Conservation (phyloP, 2,888 invertebrate genomes). For the Plagodis pulveraria region DNA sequence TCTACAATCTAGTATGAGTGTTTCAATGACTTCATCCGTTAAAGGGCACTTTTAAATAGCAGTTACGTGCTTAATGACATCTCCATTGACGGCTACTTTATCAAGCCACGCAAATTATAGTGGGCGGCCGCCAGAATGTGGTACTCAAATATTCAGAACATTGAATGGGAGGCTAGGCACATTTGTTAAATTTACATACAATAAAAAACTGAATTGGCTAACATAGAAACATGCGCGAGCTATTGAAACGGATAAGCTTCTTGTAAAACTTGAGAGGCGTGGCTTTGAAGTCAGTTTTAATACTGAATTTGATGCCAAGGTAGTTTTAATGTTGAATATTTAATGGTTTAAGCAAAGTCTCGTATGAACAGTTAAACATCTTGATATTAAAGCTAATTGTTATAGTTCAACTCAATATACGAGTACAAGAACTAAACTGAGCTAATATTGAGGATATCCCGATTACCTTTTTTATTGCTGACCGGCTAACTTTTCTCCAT, state of each 20-base stretch:
- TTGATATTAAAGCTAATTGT: too few species aligned
- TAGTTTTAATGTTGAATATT: constrained; percentile 46
- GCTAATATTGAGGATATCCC: too few species aligned
- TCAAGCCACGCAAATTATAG: constrained; percentile 35
- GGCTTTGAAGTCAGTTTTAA: constrained; percentile 50
- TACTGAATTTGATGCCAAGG: constrained; percentile 58
- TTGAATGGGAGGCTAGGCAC: constrained; percentile 66
- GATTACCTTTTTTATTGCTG: too few species aligned
- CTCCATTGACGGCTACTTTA: constrained; percentile 38
- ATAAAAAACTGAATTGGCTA: constrained; percentile 39
- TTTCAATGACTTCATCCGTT: constrained; percentile 29
- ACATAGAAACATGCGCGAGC: constrained; percentile 4
- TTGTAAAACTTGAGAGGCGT: constrained; percentile 27
- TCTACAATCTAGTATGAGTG: constrained; percentile 18
- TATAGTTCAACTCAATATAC: too few species aligned
- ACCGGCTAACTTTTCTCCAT: too few species aligned
- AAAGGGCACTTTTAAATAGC: constrained; percentile 36
- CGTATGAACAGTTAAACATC: too few species aligned
- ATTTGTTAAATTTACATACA: constrained; percentile 74
- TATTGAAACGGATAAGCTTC: constrained; percentile 32
- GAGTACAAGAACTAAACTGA: too few species aligned
- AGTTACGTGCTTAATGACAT: constrained; percentile 37
- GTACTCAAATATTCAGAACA: constrained; percentile 61
- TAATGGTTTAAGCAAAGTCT: too few species aligned
- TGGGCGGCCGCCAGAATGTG: constrained; percentile 60